phyloP scores from a whole-genome alignment of 1,140 invertebrate genomes.

The Temnothorax longispinosus region DNA sequence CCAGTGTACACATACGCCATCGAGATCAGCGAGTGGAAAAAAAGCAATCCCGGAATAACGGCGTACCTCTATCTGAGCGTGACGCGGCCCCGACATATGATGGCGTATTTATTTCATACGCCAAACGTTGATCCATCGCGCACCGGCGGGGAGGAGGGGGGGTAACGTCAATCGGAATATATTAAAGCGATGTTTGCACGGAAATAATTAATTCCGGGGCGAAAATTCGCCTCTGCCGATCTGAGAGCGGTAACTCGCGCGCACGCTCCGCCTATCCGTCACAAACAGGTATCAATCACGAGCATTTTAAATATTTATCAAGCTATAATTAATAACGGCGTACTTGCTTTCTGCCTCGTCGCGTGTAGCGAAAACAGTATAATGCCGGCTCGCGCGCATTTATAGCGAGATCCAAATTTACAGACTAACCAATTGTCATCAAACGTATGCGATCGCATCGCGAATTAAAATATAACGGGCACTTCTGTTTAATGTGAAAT shows the following conservation, averaged over 20 bases:
- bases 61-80: constrained; percentile 56
- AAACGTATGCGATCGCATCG: constrained; percentile 4
- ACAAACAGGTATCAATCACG: constrained; percentile 77
- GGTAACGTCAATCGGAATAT: constrained; percentile 81
- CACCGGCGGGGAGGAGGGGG: neutral
- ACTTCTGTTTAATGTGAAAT: constrained; percentile 45
- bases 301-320: constrained; percentile 78
- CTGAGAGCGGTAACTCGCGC: constrained; percentile 59
- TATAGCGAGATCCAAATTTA: constrained; percentile 38
- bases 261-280: constrained; percentile 63
- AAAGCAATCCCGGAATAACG: constrained; percentile 69
- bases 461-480: constrained; percentile 27
- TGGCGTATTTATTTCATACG: constrained; percentile 75
- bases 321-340: constrained; percentile 77
- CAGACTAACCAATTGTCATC: constrained; percentile 52
- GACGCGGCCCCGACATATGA: constrained; percentile 63
- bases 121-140: constrained; percentile 70
- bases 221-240: constrained; percentile 75
- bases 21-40: constrained; percentile 69
- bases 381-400: neutral
- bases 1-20: constrained; percentile 62
- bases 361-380: constrained; percentile 13
- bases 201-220: constrained; percentile 82
- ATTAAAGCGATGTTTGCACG: constrained; percentile 82
- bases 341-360: constrained; percentile 70